phyloP scores from a whole-genome alignment of 2,888 invertebrate species.

The Hypselothyrea guttata region DNA sequence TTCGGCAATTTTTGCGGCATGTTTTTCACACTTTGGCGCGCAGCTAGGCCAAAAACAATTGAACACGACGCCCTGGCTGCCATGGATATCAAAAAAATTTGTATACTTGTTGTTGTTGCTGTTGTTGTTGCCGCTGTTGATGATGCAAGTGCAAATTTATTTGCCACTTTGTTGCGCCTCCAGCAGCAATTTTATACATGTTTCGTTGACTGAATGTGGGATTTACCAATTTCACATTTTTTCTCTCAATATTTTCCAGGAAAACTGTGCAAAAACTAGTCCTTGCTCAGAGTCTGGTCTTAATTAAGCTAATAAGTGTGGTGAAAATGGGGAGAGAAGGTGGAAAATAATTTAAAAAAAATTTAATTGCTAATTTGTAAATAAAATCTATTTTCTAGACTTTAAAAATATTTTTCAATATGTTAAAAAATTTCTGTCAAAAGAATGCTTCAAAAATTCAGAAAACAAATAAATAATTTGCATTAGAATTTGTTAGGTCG shows the following conservation, averaged over 20 bases:
- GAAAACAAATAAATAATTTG: too few species aligned
- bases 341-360: too few species aligned
- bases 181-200: conserved; percentile 41
- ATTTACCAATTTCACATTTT: conserved; percentile 28
- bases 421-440: too few species aligned
- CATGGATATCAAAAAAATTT: conserved; percentile 46
- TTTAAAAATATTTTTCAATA: too few species aligned
- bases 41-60: conserved; percentile 62
- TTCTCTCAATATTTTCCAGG: not conserved
- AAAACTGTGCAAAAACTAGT: not conserved
- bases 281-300: too few species aligned
- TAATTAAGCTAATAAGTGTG: too few species aligned
- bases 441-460: too few species aligned
- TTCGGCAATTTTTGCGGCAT: conserved; percentile 72
- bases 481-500: too few species aligned
- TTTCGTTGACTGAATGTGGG: conserved; percentile 36
- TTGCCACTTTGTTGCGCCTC: conserved; percentile 67
- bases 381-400: too few species aligned
- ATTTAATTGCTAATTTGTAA: too few species aligned
- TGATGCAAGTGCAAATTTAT: conserved; percentile 76
- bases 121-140: conserved; percentile 32
- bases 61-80: conserved; percentile 67
- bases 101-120: conserved; percentile 14
- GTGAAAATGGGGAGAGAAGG: too few species aligned
- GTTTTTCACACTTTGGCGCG: conserved; percentile 73